A percentile compares a stretch with the other conserved stretches of the same genome.
Evolutionary conservation across 2,797 vertebrate genomes (phyloP).

Genomic region (Spinibarbus caldwelli): DNA sequence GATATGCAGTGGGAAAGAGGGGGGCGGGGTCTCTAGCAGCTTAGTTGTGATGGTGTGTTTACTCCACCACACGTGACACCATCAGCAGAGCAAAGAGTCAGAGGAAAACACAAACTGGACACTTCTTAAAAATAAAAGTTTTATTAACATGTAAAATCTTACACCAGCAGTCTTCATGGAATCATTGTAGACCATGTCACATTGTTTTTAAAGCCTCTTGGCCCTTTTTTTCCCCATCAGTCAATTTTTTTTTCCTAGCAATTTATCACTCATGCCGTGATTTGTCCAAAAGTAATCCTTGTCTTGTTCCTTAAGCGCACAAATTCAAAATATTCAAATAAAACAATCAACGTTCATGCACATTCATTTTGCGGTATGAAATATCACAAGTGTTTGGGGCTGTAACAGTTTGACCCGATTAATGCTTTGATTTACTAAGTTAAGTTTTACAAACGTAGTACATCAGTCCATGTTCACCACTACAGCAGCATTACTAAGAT

Average conservation of each 20-base stretch:
- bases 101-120: neutral
- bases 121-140: conserved; percentile 58
- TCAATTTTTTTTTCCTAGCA: neutral
- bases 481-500: conserved; percentile 55
- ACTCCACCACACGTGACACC: too few relatives aligned
- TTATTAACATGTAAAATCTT: conserved; percentile 67
- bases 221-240: too few relatives aligned
- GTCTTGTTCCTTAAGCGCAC: conserved; percentile 18
- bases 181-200: conserved; percentile 50
- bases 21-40: neutral
- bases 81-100: neutral
- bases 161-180: conserved; percentile 55
- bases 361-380: conserved; percentile 60
- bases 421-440: conserved; percentile 61
- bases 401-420: conserved; percentile 50
- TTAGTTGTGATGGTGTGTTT: neutral
- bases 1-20: neutral
- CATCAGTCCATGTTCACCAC: too few relatives aligned
- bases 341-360: conserved; percentile 65
- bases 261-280: neutral
- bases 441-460: conserved; percentile 60
- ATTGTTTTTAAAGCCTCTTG: conserved; percentile 4
- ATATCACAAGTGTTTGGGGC: conserved; percentile 49
- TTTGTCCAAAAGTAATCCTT: neutral
- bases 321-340: conserved; percentile 30